These are phyloP conservation scores for Griposia aprilina DNA, from an alignment of 2,888 invertebrate genomes.

Conservation along the genomic window DNA sequence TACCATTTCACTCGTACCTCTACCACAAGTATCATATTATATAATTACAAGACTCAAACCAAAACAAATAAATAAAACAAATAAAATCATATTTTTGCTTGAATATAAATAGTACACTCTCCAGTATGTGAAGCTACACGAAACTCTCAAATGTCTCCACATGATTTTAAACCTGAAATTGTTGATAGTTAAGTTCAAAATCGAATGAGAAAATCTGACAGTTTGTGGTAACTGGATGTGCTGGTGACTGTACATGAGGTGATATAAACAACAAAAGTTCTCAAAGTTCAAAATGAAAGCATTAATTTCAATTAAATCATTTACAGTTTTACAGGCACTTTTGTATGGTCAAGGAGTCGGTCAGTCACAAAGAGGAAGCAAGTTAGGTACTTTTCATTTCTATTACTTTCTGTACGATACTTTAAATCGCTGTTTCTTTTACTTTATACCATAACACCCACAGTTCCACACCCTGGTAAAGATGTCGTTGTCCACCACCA, in stretches of 20 bases:
- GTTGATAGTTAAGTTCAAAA: too few relatives aligned
- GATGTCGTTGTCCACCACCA: background rate
- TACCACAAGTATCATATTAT: background rate
- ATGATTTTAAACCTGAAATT: too few relatives aligned
- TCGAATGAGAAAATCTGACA: too few relatives aligned
- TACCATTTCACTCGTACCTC: background rate
- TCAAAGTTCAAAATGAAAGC: background rate
- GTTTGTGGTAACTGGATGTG: too few relatives aligned
- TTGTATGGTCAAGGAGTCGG: background rate
- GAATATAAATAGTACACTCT: too few relatives aligned
- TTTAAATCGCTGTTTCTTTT: background rate
- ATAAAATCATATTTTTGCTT: background rate
- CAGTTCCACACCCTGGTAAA: conserved; percentile 3
- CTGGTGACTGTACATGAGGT: too few relatives aligned
- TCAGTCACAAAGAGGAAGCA: background rate
- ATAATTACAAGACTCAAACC: background rate
- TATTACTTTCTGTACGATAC: background rate
- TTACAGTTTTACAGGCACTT: background rate
- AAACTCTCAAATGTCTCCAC: too few relatives aligned
- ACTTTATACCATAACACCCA: background rate
- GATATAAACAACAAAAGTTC: too few relatives aligned
- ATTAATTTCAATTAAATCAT: background rate
- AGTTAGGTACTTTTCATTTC: background rate
- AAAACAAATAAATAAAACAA: background rate
- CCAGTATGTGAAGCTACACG: too few relatives aligned